Conservation (phyloP, 2,888 invertebrate genomes). For the Dione vanillae region DNA sequence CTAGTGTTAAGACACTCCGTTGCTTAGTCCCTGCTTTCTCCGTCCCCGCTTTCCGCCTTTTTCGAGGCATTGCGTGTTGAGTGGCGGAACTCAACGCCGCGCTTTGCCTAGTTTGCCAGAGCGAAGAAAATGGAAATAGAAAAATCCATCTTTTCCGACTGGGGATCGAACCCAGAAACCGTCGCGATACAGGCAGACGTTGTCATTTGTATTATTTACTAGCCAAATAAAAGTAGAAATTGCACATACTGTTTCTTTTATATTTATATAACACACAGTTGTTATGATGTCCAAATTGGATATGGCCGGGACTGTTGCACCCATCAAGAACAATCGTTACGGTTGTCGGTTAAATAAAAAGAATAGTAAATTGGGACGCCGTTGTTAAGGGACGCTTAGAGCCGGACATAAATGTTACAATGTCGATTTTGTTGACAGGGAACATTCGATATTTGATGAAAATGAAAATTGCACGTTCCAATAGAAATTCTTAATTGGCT, state of each 20-base stretch:
- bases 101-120: too few species aligned
- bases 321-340: slow-evolving; percentile 29
- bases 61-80: too few species aligned
- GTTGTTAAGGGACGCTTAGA: slow-evolving; percentile 26
- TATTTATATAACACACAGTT: slow-evolving; percentile 1
- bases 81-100: too few species aligned
- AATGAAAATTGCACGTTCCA: slow-evolving; percentile 14
- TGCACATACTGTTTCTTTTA: slow-evolving; percentile 11
- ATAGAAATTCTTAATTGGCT: slow-evolving; percentile 22
- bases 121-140: too few species aligned
- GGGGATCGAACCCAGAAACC: too few species aligned
- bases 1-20: too few species aligned
- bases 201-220: slow-evolving; percentile 8
- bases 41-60: too few species aligned
- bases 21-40: too few species aligned
- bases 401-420: slow-evolving; percentile 14
- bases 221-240: not conserved
- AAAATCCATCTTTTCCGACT: too few species aligned
- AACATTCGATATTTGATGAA: slow-evolving; percentile 17
- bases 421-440: slow-evolving; percentile 15
- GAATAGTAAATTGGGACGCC: slow-evolving; percentile 20
- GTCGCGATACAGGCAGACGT: too few species aligned
- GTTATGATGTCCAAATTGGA: slow-evolving; percentile 20
- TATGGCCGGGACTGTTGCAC: slow-evolving; percentile 12
- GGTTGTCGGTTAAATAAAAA: slow-evolving; percentile 28